Base-by-base conservation (phyloP, 1,140 invertebrate species). In the Rhopalosiphum maidis region DNA sequence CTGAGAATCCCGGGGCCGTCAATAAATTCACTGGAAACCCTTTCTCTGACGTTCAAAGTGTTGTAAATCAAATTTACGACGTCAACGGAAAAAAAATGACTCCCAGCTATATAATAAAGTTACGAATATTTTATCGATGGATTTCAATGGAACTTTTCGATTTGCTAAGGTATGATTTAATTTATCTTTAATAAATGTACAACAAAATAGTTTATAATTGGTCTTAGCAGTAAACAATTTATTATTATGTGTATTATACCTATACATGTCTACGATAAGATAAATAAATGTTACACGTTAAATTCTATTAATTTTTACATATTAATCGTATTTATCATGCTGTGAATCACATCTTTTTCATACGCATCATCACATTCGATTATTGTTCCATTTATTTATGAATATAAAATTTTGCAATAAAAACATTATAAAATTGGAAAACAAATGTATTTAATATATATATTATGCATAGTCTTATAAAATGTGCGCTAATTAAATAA, bases 81-180 rank as follows among this genome's bases (percentile, higher is more conserved):
- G 23, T 85, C 41, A 35, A 48, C 22, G 46, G 86, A 4, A 48
- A 48, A 48, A 48, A n/a, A 48, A 87, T 87, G 4, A 25, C 25
- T n/a, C 30, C 43, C 30, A 87, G 86, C 23, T 85, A 85, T 11
- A 1, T 43, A 8, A 43, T 85, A 43, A 37, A 25, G 83, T 41
- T 85, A 43, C 83, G 41, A 43, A 30, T 85, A 25, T 43, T 85
- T 85, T 85, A 85, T 43, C 21, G 83, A 85, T 85, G 83, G 83
- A 41, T 41, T 15, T 15, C 37, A 77, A 77, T 18, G 60, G 60
- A 77, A n/a, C 5, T 77, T 77, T n/a, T n/a, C 15, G 4, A n/a
- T 18, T n/a, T 77, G 15, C n/a, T 77, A 4, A 77, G 60, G 60
- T 77, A 77, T 77, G n/a, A n/a, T 18, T 77, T n/a, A 6, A n/a